Evolutionary conservation across 2,113 vertebrate species (phyloP).

Genomic region (Barnardius zonarius): DNA sequence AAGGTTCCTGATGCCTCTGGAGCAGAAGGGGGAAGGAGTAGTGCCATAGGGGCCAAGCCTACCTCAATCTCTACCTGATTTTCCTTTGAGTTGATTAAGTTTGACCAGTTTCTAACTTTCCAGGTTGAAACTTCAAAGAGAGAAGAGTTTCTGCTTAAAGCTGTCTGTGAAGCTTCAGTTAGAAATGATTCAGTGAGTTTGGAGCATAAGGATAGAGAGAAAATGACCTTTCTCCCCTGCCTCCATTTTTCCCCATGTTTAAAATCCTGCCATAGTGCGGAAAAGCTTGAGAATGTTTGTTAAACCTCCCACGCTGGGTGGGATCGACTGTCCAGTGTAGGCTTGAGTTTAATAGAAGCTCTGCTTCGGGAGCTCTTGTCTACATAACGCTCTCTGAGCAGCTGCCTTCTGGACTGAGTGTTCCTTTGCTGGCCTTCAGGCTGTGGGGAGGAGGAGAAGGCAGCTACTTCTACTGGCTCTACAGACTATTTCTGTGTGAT

Average conservation of each 20-base stretch:
- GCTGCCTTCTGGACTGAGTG: neutral
- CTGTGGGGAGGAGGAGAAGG: neutral
- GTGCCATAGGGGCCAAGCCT: neutral
- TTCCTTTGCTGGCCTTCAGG: neutral
- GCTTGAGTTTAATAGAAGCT: neutral
- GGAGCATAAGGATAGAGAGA: neutral
- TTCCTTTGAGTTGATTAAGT: neutral
- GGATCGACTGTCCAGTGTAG: neutral
- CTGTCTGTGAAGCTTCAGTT: neutral
- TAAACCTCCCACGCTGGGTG: neutral
- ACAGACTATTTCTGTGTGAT: neutral
- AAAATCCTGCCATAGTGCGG: neutral
- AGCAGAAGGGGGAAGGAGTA: neutral
- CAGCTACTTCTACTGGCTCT: neutral
- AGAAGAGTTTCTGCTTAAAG: neutral
- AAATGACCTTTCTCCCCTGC: neutral
- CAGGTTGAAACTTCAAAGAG: neutral
- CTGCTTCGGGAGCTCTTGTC: neutral
- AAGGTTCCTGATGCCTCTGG: neutral
- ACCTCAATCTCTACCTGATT: neutral
- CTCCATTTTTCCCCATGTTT: neutral
- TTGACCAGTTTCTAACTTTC: neutral
- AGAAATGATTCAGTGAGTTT: neutral
- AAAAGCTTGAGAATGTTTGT: neutral
- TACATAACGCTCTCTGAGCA: neutral